Evolutionary conservation across 2,888 invertebrate species (phyloP), one percentile per base, ranked within the genome.

Genomic region (Ochlodes sylvanus): DNA sequence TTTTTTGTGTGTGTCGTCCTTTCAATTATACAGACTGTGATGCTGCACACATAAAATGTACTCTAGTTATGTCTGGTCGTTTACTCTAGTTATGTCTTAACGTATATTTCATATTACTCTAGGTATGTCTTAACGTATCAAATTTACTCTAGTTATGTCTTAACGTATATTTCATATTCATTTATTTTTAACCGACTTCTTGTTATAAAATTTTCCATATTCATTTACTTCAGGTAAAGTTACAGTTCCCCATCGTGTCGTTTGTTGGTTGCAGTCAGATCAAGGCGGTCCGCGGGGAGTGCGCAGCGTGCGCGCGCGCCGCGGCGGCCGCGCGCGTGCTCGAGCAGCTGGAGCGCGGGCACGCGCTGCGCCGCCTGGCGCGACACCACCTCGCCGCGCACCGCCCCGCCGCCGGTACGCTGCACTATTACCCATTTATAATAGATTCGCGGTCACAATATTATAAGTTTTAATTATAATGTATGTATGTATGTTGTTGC

Each of bases 291-390:
- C 81, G 82, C 1, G 70, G 77, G 32, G 92, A 92, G 73, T 84
- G 89, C 34, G 94, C 95, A 21, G 95, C 96, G 58, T 97, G 98
- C 85, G 96, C 97, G 5, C 94, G 96, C 55, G 94, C 97, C 70
- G 98, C 98, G 81, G 94, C 98, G 58, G 97, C 98, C 71, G 96
- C 96, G 68, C 94, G 97, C 66, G 97, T 97, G 79, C 86, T 94
- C 56, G 94, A 95, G 57, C 94, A 98, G 76, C 92, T 95, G 70
- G 94, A 95, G 77, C 98, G 99, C 79, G 96, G 96, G 68, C 92
- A 94, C 34, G 97, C 98, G 78, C 98, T 99, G 87, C 95, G 96
- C 69, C 94, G 95, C 27, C 94, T 98, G n/a, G 86, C 89, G 61
- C 55, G 85, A 0, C 84, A 82, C 63, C 88, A 85, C 76, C 85